phyloP scores from a whole-genome alignment of 64 coral and sea anemone species.

The Hydrozoanthus tunicans region DNA sequence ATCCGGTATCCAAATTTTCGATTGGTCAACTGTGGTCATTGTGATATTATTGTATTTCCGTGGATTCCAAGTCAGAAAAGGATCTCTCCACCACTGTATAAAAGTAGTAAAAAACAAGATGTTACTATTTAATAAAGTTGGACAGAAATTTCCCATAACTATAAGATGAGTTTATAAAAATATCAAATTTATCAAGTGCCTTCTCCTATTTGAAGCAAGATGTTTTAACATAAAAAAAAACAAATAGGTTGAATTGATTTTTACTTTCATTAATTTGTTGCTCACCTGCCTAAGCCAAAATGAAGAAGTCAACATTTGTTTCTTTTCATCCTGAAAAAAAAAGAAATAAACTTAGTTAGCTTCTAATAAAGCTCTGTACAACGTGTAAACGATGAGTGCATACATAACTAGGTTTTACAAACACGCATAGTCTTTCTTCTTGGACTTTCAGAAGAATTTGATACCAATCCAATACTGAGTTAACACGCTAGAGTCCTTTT shows the following conservation, averaged over 20 bases:
- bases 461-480: too few species aligned
- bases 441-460: too few species aligned
- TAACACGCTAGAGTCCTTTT: too few species aligned
- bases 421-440: too few species aligned
- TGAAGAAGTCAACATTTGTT: slow-evolving; percentile 13
- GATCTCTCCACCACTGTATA: slow-evolving; percentile 8
- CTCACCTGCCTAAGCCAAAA: slow-evolving; percentile 22
- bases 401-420: neutral
- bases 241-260: neutral
- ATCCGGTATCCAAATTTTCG: slow-evolving; percentile 9
- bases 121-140: neutral
- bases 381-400: neutral
- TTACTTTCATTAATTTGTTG: neutral
- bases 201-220: neutral
- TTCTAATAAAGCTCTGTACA: neutral
- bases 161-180: too few species aligned
- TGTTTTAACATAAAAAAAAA: neutral
- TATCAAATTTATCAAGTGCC: neutral
- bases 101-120: neutral
- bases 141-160: neutral
- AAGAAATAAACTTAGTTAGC: neutral
- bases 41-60: neutral
- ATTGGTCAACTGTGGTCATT: neutral
- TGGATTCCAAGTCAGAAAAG: slow-evolving; percentile 9
- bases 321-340: slow-evolving; percentile 25